Evolutionary conservation across 2,797 vertebrate genomes (phyloP).

Genomic region (Rhodeus uyekii): DNA sequence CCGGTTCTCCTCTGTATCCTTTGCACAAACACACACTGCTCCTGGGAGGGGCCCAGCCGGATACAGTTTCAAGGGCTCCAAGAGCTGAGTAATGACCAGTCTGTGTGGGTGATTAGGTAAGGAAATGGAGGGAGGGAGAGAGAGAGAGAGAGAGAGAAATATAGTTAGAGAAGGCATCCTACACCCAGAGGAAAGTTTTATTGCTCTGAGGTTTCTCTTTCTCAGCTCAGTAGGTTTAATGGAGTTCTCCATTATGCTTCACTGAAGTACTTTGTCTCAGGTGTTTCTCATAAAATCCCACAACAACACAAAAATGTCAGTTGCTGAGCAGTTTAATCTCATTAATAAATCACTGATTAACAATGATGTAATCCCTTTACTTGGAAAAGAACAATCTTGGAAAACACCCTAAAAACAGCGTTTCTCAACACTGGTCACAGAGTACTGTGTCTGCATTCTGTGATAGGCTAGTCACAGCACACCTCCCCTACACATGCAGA

Average conservation of each 20-base stretch:
- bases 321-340: neutral
- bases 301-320: neutral
- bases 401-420: no score
- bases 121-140: constrained; percentile 36
- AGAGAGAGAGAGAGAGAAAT: neutral
- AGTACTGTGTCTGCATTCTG: no score
- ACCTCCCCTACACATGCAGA: no score
- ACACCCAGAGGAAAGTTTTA: neutral
- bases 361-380: no score
- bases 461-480: no score
- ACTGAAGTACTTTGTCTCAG: neutral
- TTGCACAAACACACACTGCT: constrained; percentile 30
- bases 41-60: constrained; percentile 54
- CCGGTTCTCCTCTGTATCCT: constrained; percentile 61
- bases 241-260: neutral
- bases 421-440: no score
- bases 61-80: constrained; percentile 64
- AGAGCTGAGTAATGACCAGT: constrained; percentile 70
- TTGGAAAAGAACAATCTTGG: no score
- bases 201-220: constrained; percentile 12
- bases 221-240: neutral
- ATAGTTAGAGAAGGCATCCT: neutral
- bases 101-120: constrained; percentile 63
- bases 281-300: neutral
- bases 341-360: neutral